phyloP scores from a whole-genome alignment of 2,888 invertebrate genomes.

The Drosophila nigritarsus region DNA sequence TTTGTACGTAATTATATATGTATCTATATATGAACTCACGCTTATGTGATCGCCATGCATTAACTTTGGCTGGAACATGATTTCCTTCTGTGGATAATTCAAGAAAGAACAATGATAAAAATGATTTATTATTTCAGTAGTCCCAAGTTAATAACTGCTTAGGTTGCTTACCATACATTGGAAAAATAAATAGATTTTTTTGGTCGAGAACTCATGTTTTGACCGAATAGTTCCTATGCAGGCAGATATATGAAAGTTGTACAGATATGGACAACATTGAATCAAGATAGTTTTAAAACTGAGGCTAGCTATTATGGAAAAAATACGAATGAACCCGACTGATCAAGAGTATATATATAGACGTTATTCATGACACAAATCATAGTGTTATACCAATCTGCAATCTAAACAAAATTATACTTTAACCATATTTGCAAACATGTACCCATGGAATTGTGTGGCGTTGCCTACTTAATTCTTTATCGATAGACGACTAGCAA shows the following conservation, averaged over 20 bases:
- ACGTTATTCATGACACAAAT: background rate
- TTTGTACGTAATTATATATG: background rate
- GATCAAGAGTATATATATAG: background rate
- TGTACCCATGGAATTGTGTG: constrained; percentile 10
- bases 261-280: background rate
- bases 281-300: background rate
- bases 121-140: background rate
- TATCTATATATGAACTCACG: background rate
- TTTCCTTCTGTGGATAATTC: background rate
- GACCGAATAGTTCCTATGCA: background rate
- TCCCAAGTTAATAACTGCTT: background rate
- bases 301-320: background rate
- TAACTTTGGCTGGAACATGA: background rate
- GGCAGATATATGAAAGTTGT: background rate
- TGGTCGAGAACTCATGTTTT: background rate
- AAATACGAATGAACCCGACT: background rate
- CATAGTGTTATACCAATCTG: background rate
- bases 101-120: background rate
- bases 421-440: background rate
- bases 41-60: constrained; percentile 11
- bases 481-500: background rate
- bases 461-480: constrained; percentile 2
- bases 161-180: background rate
- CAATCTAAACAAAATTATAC: background rate
- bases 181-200: background rate